Conservation (phyloP, 2,113 vertebrate species). For the Cercopithecus mona region DNA sequence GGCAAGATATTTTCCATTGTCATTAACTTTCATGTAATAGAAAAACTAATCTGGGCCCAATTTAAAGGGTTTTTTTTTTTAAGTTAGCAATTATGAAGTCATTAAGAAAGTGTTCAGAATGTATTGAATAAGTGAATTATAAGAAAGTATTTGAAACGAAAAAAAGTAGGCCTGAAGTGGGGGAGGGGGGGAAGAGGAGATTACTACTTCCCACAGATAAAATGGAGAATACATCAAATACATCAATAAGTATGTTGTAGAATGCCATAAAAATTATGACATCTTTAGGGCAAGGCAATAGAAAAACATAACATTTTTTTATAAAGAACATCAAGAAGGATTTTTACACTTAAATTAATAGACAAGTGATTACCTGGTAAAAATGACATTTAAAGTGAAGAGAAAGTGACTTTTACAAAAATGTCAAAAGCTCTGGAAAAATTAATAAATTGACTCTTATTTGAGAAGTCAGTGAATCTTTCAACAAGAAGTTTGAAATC, state of each 20-base stretch:
- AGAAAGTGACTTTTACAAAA: conserved; percentile 11
- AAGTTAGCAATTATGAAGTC: background rate
- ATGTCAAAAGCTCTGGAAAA: conserved; percentile 17
- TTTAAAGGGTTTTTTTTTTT: background rate
- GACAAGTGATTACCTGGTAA: background rate
- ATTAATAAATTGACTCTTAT: conserved; percentile 45
- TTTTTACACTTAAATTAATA: conserved; percentile 38
- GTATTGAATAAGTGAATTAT: background rate
- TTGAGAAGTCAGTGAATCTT: conserved; percentile 14
- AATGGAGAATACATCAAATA: background rate
- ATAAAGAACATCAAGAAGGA: background rate
- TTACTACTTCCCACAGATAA: background rate
- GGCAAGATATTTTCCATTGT: background rate
- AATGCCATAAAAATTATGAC: background rate
- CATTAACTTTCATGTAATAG: background rate
- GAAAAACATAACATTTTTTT: background rate
- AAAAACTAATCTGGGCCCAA: background rate
- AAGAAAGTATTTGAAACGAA: background rate
- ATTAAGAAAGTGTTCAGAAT: background rate
- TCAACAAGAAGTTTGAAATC: conserved; percentile 49
- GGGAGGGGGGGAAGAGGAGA: background rate
- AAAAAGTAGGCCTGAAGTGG: background rate
- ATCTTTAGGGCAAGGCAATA: background rate
- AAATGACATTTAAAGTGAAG: background rate
- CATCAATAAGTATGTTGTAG: background rate